Evolutionary conservation across 2,888 invertebrate species (phyloP), one percentile per base, ranked within the genome.

Genomic region (Chymomyza procnemis): DNA sequence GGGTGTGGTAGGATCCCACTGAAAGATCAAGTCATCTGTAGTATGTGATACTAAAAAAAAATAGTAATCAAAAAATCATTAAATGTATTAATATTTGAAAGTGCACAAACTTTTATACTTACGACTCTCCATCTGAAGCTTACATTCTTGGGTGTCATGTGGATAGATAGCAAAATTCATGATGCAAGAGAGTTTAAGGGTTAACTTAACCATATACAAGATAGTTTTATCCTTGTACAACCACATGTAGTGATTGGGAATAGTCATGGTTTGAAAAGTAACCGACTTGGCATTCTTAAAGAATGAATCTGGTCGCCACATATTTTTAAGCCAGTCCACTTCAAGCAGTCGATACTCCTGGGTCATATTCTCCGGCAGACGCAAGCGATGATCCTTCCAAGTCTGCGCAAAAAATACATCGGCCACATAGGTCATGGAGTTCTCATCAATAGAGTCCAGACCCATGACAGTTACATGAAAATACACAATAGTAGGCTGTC

Each of bases 381-480:
- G 92, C 26, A 97, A 91, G 6, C 97, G 93, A 90, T 96, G 95
- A 90, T 97, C 97, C 89, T 96, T 96, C 97, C 97, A 97, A 2
- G 96, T 96, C 92, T 97, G 97, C 12, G 97, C 97, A 89, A 97
- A 97, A 91, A 97, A 97, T 88, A 97, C 96, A 88, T 97, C 97
- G 0, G 97, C 97, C 1, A 96, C 96, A 82, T 97, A 97, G 0
- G 97, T 97, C 98, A 98, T 98, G 4, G 97, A 97, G 81, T 96
- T 97, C 91, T 98, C 98, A 88, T 97, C 97, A 74, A 98, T 97
- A 48, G 97, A 97, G 91, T 98, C 97, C 74, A 98, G 92, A 0
- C 97, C 97, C 97, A 97, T 97, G 48, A 97, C 97, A 0, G 97
- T 97, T 46, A 97, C 97, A 88, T 97, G 97, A 91, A 97, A 97